Percentiles rank a stretch among this genome's conserved stretches.
These are phyloP conservation scores for Drosophila nr. perissopoda DNA, from an alignment of 2,888 invertebrate species.

Conservation along the genomic window DNA sequence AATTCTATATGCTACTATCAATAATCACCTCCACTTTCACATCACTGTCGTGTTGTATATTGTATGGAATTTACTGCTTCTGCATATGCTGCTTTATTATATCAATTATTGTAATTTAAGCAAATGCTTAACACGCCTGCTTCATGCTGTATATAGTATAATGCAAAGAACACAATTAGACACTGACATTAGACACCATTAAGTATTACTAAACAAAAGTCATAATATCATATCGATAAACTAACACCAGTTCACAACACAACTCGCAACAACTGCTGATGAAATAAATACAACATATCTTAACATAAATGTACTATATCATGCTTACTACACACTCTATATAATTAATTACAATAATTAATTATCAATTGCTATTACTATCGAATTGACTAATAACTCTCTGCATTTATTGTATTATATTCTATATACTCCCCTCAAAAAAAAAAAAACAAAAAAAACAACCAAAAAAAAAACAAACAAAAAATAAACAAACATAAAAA, in stretches of 20 bases:
- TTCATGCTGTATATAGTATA: constrained; percentile 28
- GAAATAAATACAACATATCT: constrained; percentile 3
- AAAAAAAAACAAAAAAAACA: constrained; percentile 24
- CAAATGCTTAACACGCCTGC: constrained; percentile 7
- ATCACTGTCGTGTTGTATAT: constrained; percentile 35
- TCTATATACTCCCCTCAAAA: constrained; percentile 68
- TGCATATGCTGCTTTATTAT: constrained; percentile 24
- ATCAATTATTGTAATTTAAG: not conserved
- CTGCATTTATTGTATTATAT: constrained; percentile 81
- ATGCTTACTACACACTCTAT: constrained; percentile 42
- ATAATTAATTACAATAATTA: not conserved
- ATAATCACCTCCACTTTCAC: constrained; percentile 7
- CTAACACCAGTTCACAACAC: constrained; percentile 12
- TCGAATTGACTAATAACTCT: constrained; percentile 69
- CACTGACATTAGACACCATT: constrained; percentile 38
- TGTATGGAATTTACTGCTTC: constrained; percentile 17
- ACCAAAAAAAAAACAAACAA: constrained; percentile 30
- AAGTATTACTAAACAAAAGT: constrained; percentile 17
- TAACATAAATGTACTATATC: constrained; percentile 40
- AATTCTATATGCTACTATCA: not conserved
- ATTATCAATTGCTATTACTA: constrained; percentile 39
- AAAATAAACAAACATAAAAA: constrained; percentile 23
- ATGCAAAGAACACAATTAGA: constrained; percentile 11
- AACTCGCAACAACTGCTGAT: constrained; percentile 13
- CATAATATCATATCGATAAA: constrained; percentile 8